A percentile compares a stretch with the other conserved stretches of the same genome.
Evolutionary conservation across 2,113 vertebrate species (phyloP).

Genomic region (Aldabrachelys gigantea): DNA sequence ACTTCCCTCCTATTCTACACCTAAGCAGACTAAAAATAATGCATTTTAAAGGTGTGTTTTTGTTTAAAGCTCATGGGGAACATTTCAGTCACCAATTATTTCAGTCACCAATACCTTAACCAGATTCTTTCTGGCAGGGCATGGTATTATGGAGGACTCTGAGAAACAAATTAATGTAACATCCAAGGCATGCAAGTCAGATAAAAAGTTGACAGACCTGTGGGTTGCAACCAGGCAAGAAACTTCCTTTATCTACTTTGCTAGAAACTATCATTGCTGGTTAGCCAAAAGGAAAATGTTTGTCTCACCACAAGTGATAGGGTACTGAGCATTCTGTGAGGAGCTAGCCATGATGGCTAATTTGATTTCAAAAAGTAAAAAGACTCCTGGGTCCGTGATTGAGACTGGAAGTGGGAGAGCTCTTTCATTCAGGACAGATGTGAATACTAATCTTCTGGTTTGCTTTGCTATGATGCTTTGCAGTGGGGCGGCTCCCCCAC

Average conservation of each 20-base stretch:
- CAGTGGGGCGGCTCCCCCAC: too few relatives aligned
- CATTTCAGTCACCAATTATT: neutral
- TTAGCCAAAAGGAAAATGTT: neutral
- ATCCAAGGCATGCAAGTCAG: neutral
- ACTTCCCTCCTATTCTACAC: neutral
- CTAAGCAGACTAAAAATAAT: neutral
- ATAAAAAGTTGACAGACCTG: neutral
- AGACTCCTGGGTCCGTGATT: neutral
- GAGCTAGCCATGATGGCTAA: neutral
- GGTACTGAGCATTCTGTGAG: neutral
- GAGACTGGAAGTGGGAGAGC: neutral
- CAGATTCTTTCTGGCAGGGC: neutral
- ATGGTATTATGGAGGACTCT: neutral
- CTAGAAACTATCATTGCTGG: neutral
- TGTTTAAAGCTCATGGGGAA: neutral
- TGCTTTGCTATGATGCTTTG: neutral
- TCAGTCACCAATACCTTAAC: neutral
- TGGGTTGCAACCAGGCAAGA: neutral
- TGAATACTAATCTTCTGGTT: constrained; percentile 5
- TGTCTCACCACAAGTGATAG: neutral
- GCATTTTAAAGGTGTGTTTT: neutral
- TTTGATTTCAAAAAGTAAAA: neutral
- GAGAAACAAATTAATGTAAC: neutral
- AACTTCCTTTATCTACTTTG: neutral
- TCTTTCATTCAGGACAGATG: neutral